Evolutionary conservation across 2,113 vertebrate genomes (phyloP), one percentile per base, ranked within the genome.

Genomic region (Myrmecophaga tridactyla): DNA sequence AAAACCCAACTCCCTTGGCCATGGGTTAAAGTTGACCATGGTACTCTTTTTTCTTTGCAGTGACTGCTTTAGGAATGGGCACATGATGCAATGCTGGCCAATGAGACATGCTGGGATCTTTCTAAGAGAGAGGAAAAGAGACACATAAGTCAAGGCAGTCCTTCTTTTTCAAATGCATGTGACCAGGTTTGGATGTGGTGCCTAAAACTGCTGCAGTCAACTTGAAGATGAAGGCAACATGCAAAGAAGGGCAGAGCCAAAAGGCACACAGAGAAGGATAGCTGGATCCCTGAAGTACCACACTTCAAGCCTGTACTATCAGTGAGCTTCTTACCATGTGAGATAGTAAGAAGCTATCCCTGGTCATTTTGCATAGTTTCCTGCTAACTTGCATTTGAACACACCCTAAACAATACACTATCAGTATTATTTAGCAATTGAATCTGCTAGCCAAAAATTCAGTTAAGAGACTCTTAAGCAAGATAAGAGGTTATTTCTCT

Each of bases 301-400:
- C 43, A 43, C 17, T 20, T 31, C 48, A 15, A 13, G 67, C 56
- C 12, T 29, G 11, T 48, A 21, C 31, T 10, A 8, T 31, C 14
- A 3, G 4, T 2, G 12, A 51, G 29, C 18, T 39, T 65, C 39
- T 36, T 23, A 0, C 9, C 8, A 31, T 5, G 1, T 20, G n/a
- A 89, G 56, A 39, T 20, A 34, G 43, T 21, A 34, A 46, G 25
- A n/a, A n/a, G n/a, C n/a, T n/a, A 7, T 53, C 34, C 15, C 29
- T 20, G 84, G 43, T 41, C 67, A 31, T 25, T 18, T 31, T 73
- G n/a, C 65, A 80, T 34, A 41, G 56, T 27, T 58, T 36, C 31
- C 8, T 6, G 12, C 31, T 82, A 41, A 56, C n/a, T 72, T 51
- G 86, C 60, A 77, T 77, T 67, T 58, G 70, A 77, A 67, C 15